phyloP scores from a whole-genome alignment of 2,888 invertebrate genomes.

The Ctenicera cuprea region DNA sequence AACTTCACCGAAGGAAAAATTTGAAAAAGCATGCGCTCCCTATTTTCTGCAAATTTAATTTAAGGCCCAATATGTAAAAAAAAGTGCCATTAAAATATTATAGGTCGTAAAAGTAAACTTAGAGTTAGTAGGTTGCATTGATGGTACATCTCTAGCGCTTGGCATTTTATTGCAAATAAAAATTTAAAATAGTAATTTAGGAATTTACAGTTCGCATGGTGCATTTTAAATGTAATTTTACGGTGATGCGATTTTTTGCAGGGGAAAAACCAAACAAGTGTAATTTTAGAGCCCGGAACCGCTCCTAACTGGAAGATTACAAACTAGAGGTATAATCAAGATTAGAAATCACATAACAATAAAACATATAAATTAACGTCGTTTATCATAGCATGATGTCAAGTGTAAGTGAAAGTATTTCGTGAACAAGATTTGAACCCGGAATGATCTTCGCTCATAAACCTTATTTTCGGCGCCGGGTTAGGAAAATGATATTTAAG shows the following conservation, averaged over 20 bases:
- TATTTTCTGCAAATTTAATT: neutral
- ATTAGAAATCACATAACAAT: conserved; percentile 37
- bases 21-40: neutral
- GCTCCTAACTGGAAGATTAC: conserved; percentile 22
- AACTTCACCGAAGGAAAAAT: neutral
- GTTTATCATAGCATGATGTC: conserved; percentile 38
- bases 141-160: neutral
- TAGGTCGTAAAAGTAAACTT: conserved; percentile 1
- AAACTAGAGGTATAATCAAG: conserved; percentile 20
- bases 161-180: neutral
- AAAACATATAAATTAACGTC: conserved; percentile 34
- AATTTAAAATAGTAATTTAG: conserved; percentile 3
- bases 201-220: neutral
- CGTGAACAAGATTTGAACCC: conserved; percentile 38
- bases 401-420: conserved; percentile 49
- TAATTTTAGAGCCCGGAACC: conserved; percentile 18
- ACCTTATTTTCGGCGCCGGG: conserved; percentile 35
- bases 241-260: neutral
- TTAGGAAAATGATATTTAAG: conserved; percentile 29
- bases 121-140: neutral
- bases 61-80: neutral
- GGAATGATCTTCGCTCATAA: conserved; percentile 40
- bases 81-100: conserved; percentile 9
- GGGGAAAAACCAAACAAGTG: neutral
- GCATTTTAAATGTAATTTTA: too few relatives aligned